These are phyloP conservation scores for Sinocyclocheilus rhinocerous DNA, from an alignment of 2,113 vertebrate species.

Conservation along the genomic window DNA sequence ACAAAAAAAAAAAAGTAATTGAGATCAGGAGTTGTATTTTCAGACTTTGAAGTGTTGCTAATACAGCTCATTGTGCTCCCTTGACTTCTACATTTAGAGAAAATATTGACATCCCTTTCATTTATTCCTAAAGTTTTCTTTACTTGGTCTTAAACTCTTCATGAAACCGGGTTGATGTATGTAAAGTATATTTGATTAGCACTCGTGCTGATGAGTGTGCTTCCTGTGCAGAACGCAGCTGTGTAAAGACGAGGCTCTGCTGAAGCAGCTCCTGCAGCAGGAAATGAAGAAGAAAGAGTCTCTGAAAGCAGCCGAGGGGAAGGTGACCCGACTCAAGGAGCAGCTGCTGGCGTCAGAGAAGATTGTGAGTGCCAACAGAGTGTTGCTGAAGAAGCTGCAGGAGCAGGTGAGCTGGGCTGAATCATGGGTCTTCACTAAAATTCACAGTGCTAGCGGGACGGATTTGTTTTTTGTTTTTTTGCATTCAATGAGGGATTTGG, in stretches of 20 bases:
- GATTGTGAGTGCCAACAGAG: slow-evolving; percentile 84
- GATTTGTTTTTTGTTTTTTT: neutral
- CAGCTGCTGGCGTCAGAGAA: slow-evolving; percentile 93
- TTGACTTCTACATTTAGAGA: too few species aligned
- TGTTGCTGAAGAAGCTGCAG: slow-evolving; percentile 90
- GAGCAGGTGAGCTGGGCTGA: slow-evolving; percentile 82
- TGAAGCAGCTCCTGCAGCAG: slow-evolving; percentile 88
- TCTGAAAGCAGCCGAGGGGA: slow-evolving; percentile 87
- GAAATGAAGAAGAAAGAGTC: slow-evolving; percentile 91
- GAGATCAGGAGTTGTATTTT: too few species aligned
- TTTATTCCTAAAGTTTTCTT: too few species aligned
- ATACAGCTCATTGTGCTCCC: too few species aligned
- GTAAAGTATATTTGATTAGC: too few species aligned
- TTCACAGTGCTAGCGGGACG: too few species aligned
- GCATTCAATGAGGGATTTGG: too few species aligned
- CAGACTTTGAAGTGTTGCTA: too few species aligned
- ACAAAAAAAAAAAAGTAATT: too few species aligned
- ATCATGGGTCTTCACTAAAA: too few species aligned
- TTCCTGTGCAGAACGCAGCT: slow-evolving; percentile 79
- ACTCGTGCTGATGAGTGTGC: neutral
- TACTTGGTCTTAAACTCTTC: neutral
- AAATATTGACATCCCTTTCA: too few species aligned
- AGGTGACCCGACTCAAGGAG: slow-evolving; percentile 86
- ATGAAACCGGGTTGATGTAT: too few species aligned
- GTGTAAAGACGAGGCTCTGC: slow-evolving; percentile 87